Base-by-base conservation (phyloP, 2,797 vertebrate genomes). In the Hippopotamyrus pictus region DNA sequence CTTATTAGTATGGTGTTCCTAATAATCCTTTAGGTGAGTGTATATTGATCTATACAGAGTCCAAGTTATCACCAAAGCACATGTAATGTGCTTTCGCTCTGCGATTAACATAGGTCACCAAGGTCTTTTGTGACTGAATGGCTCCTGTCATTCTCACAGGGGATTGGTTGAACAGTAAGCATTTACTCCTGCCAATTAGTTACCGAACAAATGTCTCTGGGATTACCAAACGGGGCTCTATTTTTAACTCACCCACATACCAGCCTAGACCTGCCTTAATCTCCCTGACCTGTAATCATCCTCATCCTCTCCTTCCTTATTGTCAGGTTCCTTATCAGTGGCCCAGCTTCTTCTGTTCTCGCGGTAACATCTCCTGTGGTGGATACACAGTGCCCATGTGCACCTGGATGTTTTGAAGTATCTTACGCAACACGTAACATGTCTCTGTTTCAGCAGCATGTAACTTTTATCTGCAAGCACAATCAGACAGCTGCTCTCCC, bases 191-290 rank as follows among this genome's bases (percentile, higher is more conserved):
- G 8, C 7, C n/a, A 54, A 37, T 57, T 25, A 85, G 88, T 37
- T 5, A 41, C 9, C 44, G 11, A 48, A 62, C 37, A 51, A 84
- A 65, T 50, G 50, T 65, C 54, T 37, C 37, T 17, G 22, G 57
- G 88, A 89, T 89, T 62, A 89, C 12, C 29, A 89, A 89, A 85
- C 8, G 7, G 14, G 44, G 22, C 44, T 85, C 88, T 89, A 89
- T 89, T 89, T 59, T 89, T 65, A 89, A 89, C 14, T 51, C 57
- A n/a, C 41, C 79, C 44, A 65, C 79, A 89, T 65, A 22, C 48
- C 48, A 51, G 33, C 69, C 88, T 29, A 25, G 33, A 50, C 50
- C 22, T 50, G 22, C 54, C 54, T 76, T 54, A 33, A 59, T 57
- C 50, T 62, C 17, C 41, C 19, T 85, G 5, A 37, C 29, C 6